Conservation (phyloP, 2,113 vertebrate genomes). For the Hyla sarda region DNA sequence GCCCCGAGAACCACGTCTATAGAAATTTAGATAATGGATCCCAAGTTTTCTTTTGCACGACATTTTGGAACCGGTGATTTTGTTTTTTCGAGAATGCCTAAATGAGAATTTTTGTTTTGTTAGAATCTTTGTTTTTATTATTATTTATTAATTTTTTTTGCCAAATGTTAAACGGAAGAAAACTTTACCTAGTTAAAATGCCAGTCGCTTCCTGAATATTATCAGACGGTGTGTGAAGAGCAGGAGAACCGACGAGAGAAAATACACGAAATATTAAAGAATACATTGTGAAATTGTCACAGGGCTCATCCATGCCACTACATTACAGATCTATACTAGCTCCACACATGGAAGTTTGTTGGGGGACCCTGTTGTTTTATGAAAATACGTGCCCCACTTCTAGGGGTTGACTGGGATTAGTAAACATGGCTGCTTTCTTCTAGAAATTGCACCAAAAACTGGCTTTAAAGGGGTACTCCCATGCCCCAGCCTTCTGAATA, state of each 20-base stretch:
- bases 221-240: background rate
- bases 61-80: background rate
- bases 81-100: background rate
- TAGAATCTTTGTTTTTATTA: background rate
- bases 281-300: too few relatives aligned
- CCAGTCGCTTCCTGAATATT: background rate
- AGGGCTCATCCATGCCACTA: too few relatives aligned
- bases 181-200: background rate
- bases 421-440: too few relatives aligned
- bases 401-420: too few relatives aligned
- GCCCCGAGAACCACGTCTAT: background rate
- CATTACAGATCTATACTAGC: too few relatives aligned
- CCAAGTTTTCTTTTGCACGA: background rate
- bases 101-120: background rate
- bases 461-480: too few relatives aligned
- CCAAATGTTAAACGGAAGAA: background rate
- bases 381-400: too few relatives aligned
- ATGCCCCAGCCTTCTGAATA: too few relatives aligned
- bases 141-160: background rate
- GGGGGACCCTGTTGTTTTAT: too few relatives aligned
- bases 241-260: background rate
- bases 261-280: too few relatives aligned
- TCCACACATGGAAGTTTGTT: too few relatives aligned
- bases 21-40: constrained; percentile 12
- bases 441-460: too few relatives aligned